Conservation (phyloP, 2,113 vertebrate genomes). For the Zingel zingel region DNA sequence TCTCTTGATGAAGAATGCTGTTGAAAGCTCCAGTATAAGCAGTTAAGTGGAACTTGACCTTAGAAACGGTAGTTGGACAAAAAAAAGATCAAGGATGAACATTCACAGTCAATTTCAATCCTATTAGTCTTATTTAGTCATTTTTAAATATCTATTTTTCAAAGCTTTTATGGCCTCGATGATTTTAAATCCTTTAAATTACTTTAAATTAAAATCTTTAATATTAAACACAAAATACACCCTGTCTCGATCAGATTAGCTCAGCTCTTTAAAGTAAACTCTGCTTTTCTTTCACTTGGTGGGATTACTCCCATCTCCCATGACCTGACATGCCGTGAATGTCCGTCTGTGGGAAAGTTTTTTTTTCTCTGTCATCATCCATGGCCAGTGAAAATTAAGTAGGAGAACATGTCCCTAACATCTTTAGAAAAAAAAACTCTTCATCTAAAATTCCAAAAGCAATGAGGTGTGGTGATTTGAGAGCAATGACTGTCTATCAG, state of each 20-base stretch:
- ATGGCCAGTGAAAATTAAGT: slow-evolving; percentile 26
- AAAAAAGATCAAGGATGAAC: not conserved
- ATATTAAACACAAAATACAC: not conserved
- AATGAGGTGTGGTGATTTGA: not conserved
- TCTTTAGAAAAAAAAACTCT: not conserved
- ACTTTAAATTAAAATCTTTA: no score
- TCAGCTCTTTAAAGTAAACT: not conserved
- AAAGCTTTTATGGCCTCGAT: not conserved
- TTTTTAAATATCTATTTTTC: not conserved
- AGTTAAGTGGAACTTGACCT: not conserved
- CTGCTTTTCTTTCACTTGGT: slow-evolving; percentile 23
- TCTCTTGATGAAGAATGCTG: not conserved
- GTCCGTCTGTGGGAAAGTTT: slow-evolving; percentile 41
- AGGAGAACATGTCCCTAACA: slow-evolving; percentile 4
- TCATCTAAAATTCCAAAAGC: not conserved
- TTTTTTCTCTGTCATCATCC: not conserved
- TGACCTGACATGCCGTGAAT: slow-evolving; percentile 1
- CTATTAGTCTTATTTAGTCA: not conserved
- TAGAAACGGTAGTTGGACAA: no score
- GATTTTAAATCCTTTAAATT: no score
- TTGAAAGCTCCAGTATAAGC: not conserved
- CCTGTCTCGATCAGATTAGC: not conserved
- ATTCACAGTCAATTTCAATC: not conserved
- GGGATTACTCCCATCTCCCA: slow-evolving; percentile 12
- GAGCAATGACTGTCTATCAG: not conserved